Percentiles rank a stretch among this genome's conserved stretches.
Evolutionary conservation across 1,140 invertebrate species (phyloP).

Genomic region (Drosophila mojavensis): DNA sequence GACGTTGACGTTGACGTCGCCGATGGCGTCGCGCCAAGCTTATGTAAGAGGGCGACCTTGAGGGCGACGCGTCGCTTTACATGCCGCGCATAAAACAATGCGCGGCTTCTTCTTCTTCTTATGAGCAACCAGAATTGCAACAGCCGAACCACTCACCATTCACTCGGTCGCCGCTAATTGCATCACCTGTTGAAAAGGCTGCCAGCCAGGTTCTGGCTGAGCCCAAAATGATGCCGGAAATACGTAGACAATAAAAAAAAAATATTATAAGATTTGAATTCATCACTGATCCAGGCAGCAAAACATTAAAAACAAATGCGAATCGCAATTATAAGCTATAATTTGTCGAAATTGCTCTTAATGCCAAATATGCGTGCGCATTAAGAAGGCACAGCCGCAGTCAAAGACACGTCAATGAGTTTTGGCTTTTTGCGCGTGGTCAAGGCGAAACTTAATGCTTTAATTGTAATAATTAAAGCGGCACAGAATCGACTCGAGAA

Average conservation of each 20-base stretch:
- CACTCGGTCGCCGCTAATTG: slow-evolving; percentile 25
- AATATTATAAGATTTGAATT: slow-evolving; percentile 26
- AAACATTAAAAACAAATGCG: slow-evolving; percentile 29
- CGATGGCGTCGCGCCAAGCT: slow-evolving; percentile 17
- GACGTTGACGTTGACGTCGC: slow-evolving; percentile 48
- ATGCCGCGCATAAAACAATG: slow-evolving; percentile 38
- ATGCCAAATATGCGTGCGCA: slow-evolving; percentile 53
- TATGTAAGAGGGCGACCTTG: slow-evolving; percentile 72
- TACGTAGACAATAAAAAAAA: slow-evolving; percentile 5
- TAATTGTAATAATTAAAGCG: slow-evolving; percentile 74
- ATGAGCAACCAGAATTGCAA: slow-evolving; percentile 27
- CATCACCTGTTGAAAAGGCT: slow-evolving; percentile 17
- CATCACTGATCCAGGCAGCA: not conserved
- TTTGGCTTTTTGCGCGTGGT: slow-evolving; percentile 17
- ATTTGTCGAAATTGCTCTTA: slow-evolving; percentile 46
- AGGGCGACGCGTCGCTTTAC: slow-evolving; percentile 26
- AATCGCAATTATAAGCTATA: slow-evolving; percentile 34
- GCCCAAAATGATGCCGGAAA: slow-evolving; percentile 8
- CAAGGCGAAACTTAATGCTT: slow-evolving; percentile 65
- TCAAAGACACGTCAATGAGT: slow-evolving; percentile 47
- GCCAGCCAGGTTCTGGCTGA: slow-evolving; percentile 11
- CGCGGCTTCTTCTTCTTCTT: slow-evolving; percentile 43
- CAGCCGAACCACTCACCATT: slow-evolving; percentile 18
- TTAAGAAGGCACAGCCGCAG: slow-evolving; percentile 28
- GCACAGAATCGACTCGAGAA: slow-evolving; percentile 61